Evolutionary conservation across 2,797 vertebrate species (phyloP).

Genomic region (Fundulus diaphanus): DNA sequence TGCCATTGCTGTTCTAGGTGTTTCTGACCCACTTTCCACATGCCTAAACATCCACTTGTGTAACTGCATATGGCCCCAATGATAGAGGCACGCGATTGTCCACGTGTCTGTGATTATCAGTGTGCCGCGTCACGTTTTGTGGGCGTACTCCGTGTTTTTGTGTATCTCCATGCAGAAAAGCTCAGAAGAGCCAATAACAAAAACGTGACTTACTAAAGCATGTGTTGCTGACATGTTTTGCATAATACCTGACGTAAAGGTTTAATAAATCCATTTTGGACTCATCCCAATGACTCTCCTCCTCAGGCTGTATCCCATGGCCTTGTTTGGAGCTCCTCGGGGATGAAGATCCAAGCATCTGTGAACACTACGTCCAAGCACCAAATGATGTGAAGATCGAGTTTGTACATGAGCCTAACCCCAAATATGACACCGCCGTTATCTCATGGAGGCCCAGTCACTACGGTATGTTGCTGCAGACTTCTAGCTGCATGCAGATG

Average conservation of each 20-base stretch:
- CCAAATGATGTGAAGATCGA: slow-evolving; percentile 75
- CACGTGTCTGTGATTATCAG: too few relatives aligned
- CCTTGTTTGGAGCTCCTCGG: slow-evolving; percentile 77
- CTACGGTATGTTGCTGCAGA: slow-evolving; percentile 66
- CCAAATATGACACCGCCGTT: slow-evolving; percentile 66
- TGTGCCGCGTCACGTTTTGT: too few relatives aligned
- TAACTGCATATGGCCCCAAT: too few relatives aligned
- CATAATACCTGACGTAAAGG: not conserved
- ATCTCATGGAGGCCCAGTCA: slow-evolving; percentile 82
- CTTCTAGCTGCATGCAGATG: not conserved
- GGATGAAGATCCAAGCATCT: slow-evolving; percentile 63
- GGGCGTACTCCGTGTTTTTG: too few relatives aligned
- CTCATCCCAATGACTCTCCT: not conserved
- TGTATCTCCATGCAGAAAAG: too few relatives aligned
- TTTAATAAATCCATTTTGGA: too few relatives aligned
- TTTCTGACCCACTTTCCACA: too few relatives aligned
- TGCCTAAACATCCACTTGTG: too few relatives aligned
- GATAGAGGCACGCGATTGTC: too few relatives aligned
- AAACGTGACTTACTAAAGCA: not conserved
- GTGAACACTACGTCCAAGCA: slow-evolving; percentile 79
- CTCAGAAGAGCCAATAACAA: not conserved
- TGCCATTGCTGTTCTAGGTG: too few relatives aligned
- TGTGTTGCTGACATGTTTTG: not conserved
- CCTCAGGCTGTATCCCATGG: slow-evolving; percentile 80
- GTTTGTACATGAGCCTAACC: slow-evolving; percentile 53